A percentile compares a stretch with the other conserved stretches of the same genome.
Conservation (phyloP, 2,797 vertebrate species). For the Xenentodon cancila region DNA sequence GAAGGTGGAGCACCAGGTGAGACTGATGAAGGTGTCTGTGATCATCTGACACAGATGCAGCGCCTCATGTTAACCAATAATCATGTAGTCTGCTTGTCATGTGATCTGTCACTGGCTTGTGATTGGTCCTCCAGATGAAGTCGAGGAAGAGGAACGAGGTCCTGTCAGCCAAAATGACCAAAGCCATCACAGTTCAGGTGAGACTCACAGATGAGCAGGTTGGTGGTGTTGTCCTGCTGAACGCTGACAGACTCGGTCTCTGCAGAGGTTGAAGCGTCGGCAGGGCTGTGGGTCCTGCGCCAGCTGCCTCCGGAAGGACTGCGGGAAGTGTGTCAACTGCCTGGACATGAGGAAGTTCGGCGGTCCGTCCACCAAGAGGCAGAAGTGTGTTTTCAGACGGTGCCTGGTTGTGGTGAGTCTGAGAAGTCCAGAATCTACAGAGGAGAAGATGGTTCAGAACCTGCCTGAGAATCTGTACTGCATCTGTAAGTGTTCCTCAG, state of each 20-base stretch:
- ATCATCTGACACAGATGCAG: background rate
- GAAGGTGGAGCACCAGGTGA: too few relatives aligned
- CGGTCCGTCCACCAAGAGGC: background rate
- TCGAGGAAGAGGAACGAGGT: background rate
- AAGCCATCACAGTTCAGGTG: too few relatives aligned
- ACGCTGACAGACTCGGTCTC: too few relatives aligned
- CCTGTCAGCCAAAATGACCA: background rate
- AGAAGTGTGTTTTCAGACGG: slow-evolving; percentile 14
- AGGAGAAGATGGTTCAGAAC: background rate
- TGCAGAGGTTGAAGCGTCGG: too few relatives aligned
- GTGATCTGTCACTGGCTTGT: background rate
- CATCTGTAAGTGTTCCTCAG: background rate
- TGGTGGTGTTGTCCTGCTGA: too few relatives aligned
- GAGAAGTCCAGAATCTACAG: background rate
- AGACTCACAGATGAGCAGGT: too few relatives aligned
- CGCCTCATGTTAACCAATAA: background rate
- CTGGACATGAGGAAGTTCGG: slow-evolving; percentile 19
- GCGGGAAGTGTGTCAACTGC: slow-evolving; percentile 2
- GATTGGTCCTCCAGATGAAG: slow-evolving; percentile 5
- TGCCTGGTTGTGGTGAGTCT: slow-evolving; percentile 4
- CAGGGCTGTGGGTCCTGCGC: background rate
- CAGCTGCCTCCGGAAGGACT: slow-evolving; percentile 6
- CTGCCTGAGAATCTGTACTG: background rate
- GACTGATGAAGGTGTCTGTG: background rate
- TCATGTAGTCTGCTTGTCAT: too few relatives aligned